Evolutionary conservation across 2,797 vertebrate genomes (phyloP).

Genomic region (Bufotes viridis): DNA sequence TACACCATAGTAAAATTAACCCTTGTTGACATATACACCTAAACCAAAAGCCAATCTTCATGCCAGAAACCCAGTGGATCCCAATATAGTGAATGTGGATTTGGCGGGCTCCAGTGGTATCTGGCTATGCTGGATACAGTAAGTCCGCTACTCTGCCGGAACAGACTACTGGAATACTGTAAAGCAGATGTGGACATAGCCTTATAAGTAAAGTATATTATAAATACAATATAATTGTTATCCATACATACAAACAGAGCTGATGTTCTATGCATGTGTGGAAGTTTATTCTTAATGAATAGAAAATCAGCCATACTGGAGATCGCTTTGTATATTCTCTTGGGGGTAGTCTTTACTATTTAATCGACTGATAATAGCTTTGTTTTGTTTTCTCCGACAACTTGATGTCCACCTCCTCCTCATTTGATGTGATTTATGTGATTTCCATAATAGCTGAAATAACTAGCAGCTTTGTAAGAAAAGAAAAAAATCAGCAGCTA

Average conservation of each 20-base stretch:
- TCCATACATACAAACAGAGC: neutral
- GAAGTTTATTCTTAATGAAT: neutral
- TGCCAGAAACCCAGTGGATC: too few relatives aligned
- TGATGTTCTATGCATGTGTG: neutral
- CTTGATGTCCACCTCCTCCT: neutral
- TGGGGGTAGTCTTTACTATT: neutral
- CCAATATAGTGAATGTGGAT: too few relatives aligned
- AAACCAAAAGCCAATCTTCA: too few relatives aligned
- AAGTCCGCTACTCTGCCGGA: too few relatives aligned
- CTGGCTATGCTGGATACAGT: too few relatives aligned
- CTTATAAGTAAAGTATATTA: neutral
- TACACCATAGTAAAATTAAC: too few relatives aligned
- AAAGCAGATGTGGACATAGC: too few relatives aligned
- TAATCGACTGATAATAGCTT: neutral
- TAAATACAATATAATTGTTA: neutral
- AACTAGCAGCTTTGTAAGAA: neutral
- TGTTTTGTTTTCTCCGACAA: neutral
- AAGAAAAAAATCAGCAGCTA: neutral
- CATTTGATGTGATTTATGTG: neutral
- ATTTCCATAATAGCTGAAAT: neutral
- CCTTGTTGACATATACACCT: too few relatives aligned
- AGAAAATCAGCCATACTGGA: neutral
- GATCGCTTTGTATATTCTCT: neutral
- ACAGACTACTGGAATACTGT: too few relatives aligned
- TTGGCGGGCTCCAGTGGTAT: too few relatives aligned